A percentile compares a stretch with the other conserved stretches of the same genome.
These are phyloP conservation scores for Crax fasciolata DNA, from an alignment of 2,797 vertebrate species.

Conservation along the genomic window DNA sequence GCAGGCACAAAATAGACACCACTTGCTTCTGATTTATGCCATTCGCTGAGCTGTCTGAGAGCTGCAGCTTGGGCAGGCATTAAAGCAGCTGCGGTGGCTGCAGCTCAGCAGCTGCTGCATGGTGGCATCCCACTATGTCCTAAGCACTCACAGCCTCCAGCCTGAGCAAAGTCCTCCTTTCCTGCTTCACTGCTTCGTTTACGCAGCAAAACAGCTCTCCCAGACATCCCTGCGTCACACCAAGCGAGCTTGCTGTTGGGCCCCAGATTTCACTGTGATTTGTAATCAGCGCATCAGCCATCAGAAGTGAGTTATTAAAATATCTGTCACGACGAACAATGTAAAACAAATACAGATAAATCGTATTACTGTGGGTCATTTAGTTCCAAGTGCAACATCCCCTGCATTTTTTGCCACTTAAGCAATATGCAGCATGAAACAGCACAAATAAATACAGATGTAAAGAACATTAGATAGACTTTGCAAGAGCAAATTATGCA, in stretches of 20 bases:
- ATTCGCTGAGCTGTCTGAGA: background rate
- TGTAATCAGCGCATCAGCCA: slow-evolving; percentile 51
- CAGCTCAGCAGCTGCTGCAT: background rate
- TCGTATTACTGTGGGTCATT: slow-evolving; percentile 64
- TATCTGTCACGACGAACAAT: slow-evolving; percentile 44
- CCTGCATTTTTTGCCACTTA: slow-evolving; percentile 64
- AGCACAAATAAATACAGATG: slow-evolving; percentile 65
- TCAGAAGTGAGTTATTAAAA: slow-evolving; percentile 57
- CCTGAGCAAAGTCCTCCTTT: background rate
- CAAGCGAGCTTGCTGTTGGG: background rate
- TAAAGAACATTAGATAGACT: slow-evolving; percentile 66
- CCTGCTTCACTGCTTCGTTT: background rate
- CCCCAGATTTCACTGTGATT: slow-evolving; percentile 36
- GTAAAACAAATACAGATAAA: slow-evolving; percentile 52
- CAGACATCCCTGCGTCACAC: background rate
- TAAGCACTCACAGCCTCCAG: background rate
- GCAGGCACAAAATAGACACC: background rate
- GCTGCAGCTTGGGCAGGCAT: background rate
- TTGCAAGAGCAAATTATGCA: slow-evolving; percentile 58
- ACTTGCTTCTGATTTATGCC: background rate
- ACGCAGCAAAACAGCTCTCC: background rate
- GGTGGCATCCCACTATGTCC: background rate
- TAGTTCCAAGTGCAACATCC: slow-evolving; percentile 54
- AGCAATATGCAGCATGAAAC: slow-evolving; percentile 50
- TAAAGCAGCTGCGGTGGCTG: background rate